phyloP scores from a whole-genome alignment of 2,113 vertebrate genomes.

The Pseudopodoces humilis region DNA sequence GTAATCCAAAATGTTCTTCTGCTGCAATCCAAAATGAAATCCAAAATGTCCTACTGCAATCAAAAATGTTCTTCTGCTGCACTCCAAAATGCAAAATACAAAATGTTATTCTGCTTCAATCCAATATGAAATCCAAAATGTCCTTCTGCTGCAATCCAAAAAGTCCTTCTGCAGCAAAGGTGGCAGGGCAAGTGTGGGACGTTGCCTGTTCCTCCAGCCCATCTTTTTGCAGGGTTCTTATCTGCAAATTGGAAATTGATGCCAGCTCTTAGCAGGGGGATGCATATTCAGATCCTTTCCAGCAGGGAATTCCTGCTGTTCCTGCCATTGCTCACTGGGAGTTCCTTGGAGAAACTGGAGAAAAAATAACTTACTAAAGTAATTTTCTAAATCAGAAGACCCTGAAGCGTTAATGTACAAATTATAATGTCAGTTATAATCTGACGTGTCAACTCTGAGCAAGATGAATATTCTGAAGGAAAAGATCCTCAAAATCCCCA shows the following conservation, averaged over 20 bases:
- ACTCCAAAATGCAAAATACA: not conserved
- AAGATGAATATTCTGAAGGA: not conserved
- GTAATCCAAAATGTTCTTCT: not conserved
- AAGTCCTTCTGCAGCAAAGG: not conserved
- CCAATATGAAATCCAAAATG: not conserved
- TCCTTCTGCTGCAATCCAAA: not conserved
- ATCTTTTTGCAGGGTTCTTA: not conserved
- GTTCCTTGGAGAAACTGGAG: not conserved
- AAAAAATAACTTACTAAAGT: not conserved
- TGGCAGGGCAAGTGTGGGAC: not conserved
- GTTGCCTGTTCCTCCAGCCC: not conserved
- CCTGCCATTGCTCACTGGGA: not conserved
- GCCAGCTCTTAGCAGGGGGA: not conserved
- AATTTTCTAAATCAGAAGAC: not conserved
- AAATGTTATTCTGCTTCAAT: too few species aligned
- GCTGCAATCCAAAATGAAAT: not conserved
- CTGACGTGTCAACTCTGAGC: not conserved
- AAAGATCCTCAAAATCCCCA: accelerated
- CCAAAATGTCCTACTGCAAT: accelerated
- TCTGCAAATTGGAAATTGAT: not conserved
- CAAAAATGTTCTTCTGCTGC: not conserved
- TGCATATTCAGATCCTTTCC: not conserved
- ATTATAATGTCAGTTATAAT: not conserved
- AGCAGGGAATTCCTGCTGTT: not conserved
- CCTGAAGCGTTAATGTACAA: not conserved